Conservation (phyloP, 1,140 invertebrate genomes). For the Oryctes rhinoceros region DNA sequence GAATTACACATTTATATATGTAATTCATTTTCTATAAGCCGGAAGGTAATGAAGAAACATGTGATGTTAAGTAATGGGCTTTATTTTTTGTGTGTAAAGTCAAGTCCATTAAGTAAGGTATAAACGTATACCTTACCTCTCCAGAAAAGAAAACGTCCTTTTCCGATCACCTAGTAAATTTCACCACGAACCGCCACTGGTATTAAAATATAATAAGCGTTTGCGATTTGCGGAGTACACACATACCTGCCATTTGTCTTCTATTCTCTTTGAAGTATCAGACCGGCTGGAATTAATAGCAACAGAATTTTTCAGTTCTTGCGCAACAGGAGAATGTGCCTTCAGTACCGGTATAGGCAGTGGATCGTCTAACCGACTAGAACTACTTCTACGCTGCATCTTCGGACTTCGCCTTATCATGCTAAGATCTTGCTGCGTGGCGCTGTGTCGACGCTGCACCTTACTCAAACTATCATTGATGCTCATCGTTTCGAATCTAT, state of each 20-base stretch:
- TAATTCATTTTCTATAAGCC: too few species aligned
- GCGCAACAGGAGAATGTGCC: constrained; percentile 62
- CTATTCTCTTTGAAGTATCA: constrained; percentile 63
- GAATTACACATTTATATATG: too few species aligned
- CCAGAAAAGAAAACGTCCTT: too few species aligned
- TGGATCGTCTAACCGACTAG: constrained; percentile 59
- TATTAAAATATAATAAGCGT: too few species aligned
- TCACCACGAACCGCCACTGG: too few species aligned
- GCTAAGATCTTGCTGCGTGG: constrained; percentile 59
- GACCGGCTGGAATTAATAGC: constrained; percentile 56
- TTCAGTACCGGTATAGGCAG: constrained; percentile 65
- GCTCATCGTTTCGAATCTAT: constrained; percentile 55
- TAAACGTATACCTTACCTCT: too few species aligned
- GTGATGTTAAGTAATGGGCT: too few species aligned
- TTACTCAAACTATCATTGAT: constrained; percentile 52
- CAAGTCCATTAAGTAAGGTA: too few species aligned
- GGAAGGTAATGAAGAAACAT: too few species aligned
- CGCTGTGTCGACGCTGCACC: constrained; percentile 56
- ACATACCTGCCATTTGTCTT: constrained; percentile 64
- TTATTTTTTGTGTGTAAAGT: too few species aligned
- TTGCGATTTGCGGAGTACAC: too few species aligned
- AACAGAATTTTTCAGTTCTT: constrained; percentile 58
- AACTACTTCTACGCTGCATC: constrained; percentile 57
- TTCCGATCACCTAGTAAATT: too few species aligned
- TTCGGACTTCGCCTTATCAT: constrained; percentile 53